Percentiles rank a stretch among this genome's conserved stretches.
These are phyloP conservation scores for Halichondria panicea DNA, from an alignment of 37 sponge, comb jelly and placozoan genomes.

Conservation along the genomic window DNA sequence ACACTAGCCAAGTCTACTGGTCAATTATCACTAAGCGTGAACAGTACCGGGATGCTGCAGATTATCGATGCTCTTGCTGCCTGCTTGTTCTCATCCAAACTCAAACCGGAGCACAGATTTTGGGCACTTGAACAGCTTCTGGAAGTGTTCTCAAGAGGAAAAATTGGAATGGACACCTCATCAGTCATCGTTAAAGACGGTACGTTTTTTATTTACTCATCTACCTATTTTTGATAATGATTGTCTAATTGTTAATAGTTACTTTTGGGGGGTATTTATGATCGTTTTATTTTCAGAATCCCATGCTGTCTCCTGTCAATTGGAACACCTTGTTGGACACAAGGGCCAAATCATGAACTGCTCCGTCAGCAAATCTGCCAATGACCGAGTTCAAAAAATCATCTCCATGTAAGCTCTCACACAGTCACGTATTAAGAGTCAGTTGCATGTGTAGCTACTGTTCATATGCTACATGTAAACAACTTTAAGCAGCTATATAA, in stretches of 20 bases:
- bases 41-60: slow-evolving; percentile 6
- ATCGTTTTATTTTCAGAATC: slow-evolving; percentile 11
- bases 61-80: slow-evolving; percentile 74
- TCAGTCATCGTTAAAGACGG: neutral
- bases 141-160: slow-evolving; percentile 28
- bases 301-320: slow-evolving; percentile 17
- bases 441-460: too few relatives aligned
- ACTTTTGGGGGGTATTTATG: neutral
- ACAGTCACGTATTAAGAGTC: too few relatives aligned
- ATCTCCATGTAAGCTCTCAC: slow-evolving; percentile 34
- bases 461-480: neutral
- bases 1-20: slow-evolving; percentile 20
- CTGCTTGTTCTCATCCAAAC: slow-evolving; percentile 57
- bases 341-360: slow-evolving; percentile 48
- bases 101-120: slow-evolving; percentile 24
- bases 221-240: neutral
- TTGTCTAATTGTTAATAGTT: neutral
- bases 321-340: slow-evolving; percentile 48
- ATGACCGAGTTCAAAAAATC: slow-evolving; percentile 1
- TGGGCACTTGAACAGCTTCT: slow-evolving; percentile 75
- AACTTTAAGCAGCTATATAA: neutral
- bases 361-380: neutral
- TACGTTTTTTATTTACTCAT: neutral
- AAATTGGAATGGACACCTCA: neutral
- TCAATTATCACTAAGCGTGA: neutral